Base-by-base conservation (phyloP, 2,797 vertebrate species). In the Euthynnus affinis region DNA sequence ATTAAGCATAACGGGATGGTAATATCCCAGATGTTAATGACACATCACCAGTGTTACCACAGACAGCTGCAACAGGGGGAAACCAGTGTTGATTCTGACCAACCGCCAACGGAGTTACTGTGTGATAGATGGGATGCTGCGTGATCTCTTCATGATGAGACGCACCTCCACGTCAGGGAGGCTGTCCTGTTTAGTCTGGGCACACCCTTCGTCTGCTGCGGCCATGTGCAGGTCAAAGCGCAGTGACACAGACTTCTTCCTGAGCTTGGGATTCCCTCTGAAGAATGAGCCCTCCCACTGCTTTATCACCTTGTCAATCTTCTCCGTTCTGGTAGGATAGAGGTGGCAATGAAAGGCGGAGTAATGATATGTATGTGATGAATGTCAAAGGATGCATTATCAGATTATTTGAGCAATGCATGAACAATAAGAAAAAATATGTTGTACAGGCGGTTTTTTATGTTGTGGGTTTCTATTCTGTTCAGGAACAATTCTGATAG, bases 251-350 rank as follows among this genome's bases (percentile, higher is more conserved):
- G 98, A 99, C 89, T 99, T 99, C 95, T 98, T 99, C 72, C 98
- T 94, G 86, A 99, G 92, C 69, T 96, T 97, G 22, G 98, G 98
- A 84, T 99, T 99, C 91, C 98, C 98, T 90, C 97, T 96, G 93
- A 99, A 99, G 95, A 99, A 98, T 5, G 98, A 99, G 15, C 97
- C 97, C 92, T 99, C 98, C 98, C 98, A 99, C 88, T 98, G 96
- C 88, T 96, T 98, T 55, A 99, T 99, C 68, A 98, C 96, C 93
- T 97, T 95, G 90, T 98, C 98, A 53, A 99, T 96, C 88, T 97
- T 98, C 94, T 99, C 97, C 2, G 96, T 98, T 92, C 98, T 99
- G 94, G 32, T 3, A 3, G 57, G 51, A 22, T 7, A 49, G 6
- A 75, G n/a, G 18, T 0, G 5, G 27, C 5, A 42, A 48, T 18